These are phyloP conservation scores for Diplosoma virens DNA, from an alignment of 23 tunicate species.

Conservation along the genomic window DNA sequence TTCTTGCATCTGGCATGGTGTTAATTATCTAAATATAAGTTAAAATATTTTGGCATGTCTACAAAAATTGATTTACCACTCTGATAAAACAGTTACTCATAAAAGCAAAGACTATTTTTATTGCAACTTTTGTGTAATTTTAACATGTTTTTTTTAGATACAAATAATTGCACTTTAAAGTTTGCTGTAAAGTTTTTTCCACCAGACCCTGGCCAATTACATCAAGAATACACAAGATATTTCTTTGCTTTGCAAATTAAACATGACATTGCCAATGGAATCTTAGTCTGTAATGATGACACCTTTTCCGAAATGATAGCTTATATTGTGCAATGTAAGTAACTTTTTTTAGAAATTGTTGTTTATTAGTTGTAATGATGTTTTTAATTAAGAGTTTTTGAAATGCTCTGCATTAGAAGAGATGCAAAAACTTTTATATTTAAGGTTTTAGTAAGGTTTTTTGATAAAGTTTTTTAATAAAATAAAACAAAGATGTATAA, in stretches of 20 bases:
- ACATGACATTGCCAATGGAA: slow-evolving; percentile 47
- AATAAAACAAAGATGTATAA: too few species aligned
- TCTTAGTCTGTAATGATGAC: slow-evolving; percentile 49
- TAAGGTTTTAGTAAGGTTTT: too few species aligned
- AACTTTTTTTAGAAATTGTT: not conserved
- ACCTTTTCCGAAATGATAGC: slow-evolving; percentile 53
- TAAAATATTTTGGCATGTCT: too few species aligned
- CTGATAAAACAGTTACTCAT: too few species aligned
- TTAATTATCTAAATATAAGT: too few species aligned
- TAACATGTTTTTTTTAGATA: slow-evolving; percentile 35
- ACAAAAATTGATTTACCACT: too few species aligned
- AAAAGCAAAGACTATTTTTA: not conserved
- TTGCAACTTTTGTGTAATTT: not conserved
- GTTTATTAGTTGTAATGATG: too few species aligned
- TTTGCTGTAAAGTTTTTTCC: slow-evolving; percentile 88
- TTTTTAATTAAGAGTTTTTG: too few species aligned
- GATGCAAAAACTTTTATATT: too few species aligned
- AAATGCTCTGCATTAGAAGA: too few species aligned
- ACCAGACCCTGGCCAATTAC: slow-evolving; percentile 85
- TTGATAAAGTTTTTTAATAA: too few species aligned
- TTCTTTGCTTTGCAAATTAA: slow-evolving; percentile 81
- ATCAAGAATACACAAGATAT: slow-evolving; percentile 89
- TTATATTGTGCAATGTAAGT: slow-evolving; percentile 74
- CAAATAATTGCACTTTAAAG: slow-evolving; percentile 30
- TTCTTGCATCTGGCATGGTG: too few species aligned